Conservation (phyloP, 1,140 invertebrate genomes). For the Penaeus vannamei region DNA sequence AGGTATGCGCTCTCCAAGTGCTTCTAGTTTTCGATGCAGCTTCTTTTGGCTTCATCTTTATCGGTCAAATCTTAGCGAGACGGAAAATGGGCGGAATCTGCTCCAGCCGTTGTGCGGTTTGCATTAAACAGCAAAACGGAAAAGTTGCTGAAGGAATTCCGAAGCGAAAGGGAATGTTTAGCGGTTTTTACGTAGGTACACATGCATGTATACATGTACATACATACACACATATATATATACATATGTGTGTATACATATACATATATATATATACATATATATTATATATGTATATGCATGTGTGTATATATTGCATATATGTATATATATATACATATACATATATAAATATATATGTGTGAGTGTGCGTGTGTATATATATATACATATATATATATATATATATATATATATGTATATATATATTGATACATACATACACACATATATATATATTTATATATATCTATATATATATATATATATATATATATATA, state of each 20-base stretch:
- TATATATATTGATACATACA: conserved; percentile 8
- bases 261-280: neutral
- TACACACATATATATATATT: conserved; percentile 9
- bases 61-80: no score
- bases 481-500: neutral
- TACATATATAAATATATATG: conserved; percentile 9
- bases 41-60: no score
- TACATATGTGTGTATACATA: neutral
- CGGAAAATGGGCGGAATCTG: no score
- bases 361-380: neutral
- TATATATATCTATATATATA: conserved; percentile 13
- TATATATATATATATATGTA: neutral
- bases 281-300: neutral
- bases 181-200: no score
- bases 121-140: no score
- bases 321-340: neutral
- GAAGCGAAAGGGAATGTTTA: neutral
- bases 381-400: neutral
- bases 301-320: neutral
- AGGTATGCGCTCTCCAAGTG: no score
- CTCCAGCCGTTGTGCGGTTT: no score
- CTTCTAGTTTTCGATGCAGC: no score
- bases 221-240: conserved; percentile 6
- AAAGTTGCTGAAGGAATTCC: neutral
- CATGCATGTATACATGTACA: neutral